Evolutionary conservation across 2,888 invertebrate genomes (phyloP).

Genomic region (Ormyrus labotus): DNA sequence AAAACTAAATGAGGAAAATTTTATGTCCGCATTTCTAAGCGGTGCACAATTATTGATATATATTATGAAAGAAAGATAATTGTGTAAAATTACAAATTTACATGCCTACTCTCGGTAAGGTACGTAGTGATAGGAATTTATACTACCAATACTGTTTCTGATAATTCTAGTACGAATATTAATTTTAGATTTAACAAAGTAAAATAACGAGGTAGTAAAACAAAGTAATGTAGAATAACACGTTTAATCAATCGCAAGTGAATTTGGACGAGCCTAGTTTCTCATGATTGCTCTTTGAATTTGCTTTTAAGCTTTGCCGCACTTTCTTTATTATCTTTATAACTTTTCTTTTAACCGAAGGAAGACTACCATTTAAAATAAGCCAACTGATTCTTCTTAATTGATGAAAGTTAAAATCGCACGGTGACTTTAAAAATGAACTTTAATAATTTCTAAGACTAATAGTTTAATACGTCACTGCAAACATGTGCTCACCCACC

Average conservation of each 20-base stretch:
- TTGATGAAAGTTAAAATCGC: conserved; percentile 9
- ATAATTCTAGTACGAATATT: conserved; percentile 48
- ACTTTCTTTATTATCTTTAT: conserved; percentile 36
- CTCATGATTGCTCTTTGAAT: conserved; percentile 49
- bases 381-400: conserved; percentile 30
- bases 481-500: conserved; percentile 46
- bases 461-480: conserved; percentile 44
- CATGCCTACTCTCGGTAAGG: conserved; percentile 41
- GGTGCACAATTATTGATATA: conserved; percentile 39
- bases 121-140: conserved; percentile 40
- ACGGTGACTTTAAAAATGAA: conserved; percentile 14
- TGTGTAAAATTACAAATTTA: conserved; percentile 41
- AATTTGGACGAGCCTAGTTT: conserved; percentile 44
- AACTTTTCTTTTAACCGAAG: conserved; percentile 36
- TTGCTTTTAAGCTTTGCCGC: conserved; percentile 47
- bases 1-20: conserved; percentile 29
- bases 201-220: conserved; percentile 44
- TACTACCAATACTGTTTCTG: conserved; percentile 50
- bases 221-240: conserved; percentile 33
- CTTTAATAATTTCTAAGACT: conserved; percentile 32
- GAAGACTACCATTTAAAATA: conserved; percentile 33
- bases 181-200: conserved; percentile 49
- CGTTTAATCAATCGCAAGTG: conserved; percentile 33
- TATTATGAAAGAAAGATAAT: conserved; percentile 33
- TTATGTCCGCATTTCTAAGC: conserved; percentile 25